A percentile compares a stretch with the other conserved stretches of the same genome.
phyloP scores from a whole-genome alignment of 2,888 invertebrate genomes.

The Eucriotettix oculatus region DNA sequence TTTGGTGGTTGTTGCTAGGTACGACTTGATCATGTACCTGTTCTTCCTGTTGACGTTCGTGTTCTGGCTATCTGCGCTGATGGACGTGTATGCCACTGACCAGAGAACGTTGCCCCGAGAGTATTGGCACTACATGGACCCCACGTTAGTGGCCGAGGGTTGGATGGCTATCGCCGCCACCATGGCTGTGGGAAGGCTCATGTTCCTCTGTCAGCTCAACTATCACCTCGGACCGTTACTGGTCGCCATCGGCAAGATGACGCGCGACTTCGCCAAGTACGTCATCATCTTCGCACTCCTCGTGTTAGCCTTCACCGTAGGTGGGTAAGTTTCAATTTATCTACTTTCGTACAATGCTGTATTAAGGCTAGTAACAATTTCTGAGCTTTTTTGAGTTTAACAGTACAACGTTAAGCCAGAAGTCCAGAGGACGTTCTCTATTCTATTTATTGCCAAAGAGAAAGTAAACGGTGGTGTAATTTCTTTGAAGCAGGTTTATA shows the following conservation, averaged over 20 bases:
- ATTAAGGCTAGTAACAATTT: too few relatives aligned
- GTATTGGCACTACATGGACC: constrained; percentile 47
- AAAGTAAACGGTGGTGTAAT: too few relatives aligned
- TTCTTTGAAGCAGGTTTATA: too few relatives aligned
- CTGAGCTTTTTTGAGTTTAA: too few relatives aligned
- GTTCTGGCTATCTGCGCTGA: constrained; percentile 42
- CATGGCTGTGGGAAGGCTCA: constrained; percentile 44
- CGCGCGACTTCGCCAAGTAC: constrained; percentile 45
- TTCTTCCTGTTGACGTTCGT: constrained; percentile 42
- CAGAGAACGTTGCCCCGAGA: constrained; percentile 37
- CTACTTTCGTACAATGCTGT: too few relatives aligned
- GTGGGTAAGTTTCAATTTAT: constrained; percentile 12
- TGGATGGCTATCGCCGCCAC: constrained; percentile 47
- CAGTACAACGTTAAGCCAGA: too few relatives aligned
- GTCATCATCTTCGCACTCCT: constrained; percentile 41
- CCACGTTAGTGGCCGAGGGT: constrained; percentile 45
- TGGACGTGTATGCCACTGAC: constrained; percentile 30
- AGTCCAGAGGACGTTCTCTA: too few relatives aligned
- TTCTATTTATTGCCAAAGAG: too few relatives aligned
- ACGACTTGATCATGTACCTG: constrained; percentile 11
- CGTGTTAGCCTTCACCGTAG: constrained; percentile 40
- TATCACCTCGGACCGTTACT: constrained; percentile 44
- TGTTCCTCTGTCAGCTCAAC: constrained; percentile 44
- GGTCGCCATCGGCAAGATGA: constrained; percentile 49
- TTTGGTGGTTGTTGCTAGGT: constrained; percentile 1